phyloP scores from a whole-genome alignment of 2,113 vertebrate genomes.

The Amphiprion ocellaris region DNA sequence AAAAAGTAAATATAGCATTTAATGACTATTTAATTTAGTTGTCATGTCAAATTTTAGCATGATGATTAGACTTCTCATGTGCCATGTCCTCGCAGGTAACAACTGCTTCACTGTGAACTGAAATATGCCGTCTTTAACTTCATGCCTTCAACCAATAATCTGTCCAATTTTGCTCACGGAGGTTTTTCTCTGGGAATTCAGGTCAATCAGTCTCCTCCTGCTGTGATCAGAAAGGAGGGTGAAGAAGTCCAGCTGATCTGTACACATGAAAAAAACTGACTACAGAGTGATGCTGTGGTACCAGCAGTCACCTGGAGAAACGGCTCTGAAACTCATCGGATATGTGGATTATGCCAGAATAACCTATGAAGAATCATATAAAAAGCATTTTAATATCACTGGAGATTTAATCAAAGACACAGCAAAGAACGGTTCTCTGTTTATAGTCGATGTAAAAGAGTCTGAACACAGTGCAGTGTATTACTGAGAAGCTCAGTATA shows the following conservation, averaged over 20 bases:
- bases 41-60: rapidly evolving
- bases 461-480: constrained; percentile 49
- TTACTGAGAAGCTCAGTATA: constrained; percentile 62
- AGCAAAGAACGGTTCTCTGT: constrained; percentile 37
- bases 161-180: neutral
- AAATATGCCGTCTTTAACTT: neutral
- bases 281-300: constrained; percentile 70
- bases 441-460: neutral
- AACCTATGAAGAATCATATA: neutral
- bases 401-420: constrained; percentile 28
- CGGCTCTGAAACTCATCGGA: constrained; percentile 62
- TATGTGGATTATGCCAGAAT: neutral
- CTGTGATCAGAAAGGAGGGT: neutral
- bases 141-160: too few species aligned
- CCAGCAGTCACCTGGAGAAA: constrained; percentile 47
- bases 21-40: too few species aligned
- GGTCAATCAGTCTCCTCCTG: neutral
- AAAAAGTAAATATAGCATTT: too few species aligned
- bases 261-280: constrained; percentile 35
- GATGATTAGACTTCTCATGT: neutral
- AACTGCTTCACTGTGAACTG: neutral
- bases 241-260: constrained; percentile 39
- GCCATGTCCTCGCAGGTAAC: constrained; percentile 13
- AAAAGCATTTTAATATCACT: constrained; percentile 32
- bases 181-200: neutral